A percentile compares a stretch with the other conserved stretches of the same genome.
Conservation (phyloP, 2,888 invertebrate species). For the Ichneumoninae sp. region DNA sequence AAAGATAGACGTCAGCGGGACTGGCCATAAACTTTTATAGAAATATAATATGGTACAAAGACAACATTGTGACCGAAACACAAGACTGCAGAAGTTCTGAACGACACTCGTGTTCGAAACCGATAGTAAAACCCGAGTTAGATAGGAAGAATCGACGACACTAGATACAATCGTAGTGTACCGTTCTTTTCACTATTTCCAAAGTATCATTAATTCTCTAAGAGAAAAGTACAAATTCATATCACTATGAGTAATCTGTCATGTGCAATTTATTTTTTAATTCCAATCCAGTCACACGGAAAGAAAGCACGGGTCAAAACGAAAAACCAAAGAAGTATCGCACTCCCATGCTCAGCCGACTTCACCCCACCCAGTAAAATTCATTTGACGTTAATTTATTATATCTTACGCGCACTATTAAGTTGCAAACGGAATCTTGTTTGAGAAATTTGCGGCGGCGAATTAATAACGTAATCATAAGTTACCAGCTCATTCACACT, state of each 20-base stretch:
- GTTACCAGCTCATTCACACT: constrained; percentile 8
- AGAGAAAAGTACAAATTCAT: constrained; percentile 45
- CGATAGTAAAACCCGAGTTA: background rate
- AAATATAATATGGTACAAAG: constrained; percentile 40
- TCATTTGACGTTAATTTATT: background rate
- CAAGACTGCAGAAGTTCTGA: constrained; percentile 44
- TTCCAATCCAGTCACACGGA: no score
- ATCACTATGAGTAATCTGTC: constrained; percentile 21
- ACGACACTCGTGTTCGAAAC: constrained; percentile 12
- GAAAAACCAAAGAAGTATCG: background rate
- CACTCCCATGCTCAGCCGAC: background rate
- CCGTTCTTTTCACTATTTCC: constrained; percentile 1
- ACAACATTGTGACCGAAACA: constrained; percentile 33
- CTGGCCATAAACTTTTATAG: constrained; percentile 17
- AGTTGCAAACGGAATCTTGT: background rate
- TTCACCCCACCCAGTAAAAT: background rate
- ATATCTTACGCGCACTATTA: constrained; percentile 8
- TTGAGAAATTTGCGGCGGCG: background rate
- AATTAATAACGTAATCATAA: background rate
- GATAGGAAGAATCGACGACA: background rate
- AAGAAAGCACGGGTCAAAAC: background rate
- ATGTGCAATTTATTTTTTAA: background rate
- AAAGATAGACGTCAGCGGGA: constrained; percentile 44
- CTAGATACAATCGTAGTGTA: background rate
- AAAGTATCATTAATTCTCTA: constrained; percentile 1